Percentiles rank a stretch among this genome's conserved stretches.
These are phyloP conservation scores for Plusia festucae DNA, from an alignment of 2,888 invertebrate species.

Conservation along the genomic window DNA sequence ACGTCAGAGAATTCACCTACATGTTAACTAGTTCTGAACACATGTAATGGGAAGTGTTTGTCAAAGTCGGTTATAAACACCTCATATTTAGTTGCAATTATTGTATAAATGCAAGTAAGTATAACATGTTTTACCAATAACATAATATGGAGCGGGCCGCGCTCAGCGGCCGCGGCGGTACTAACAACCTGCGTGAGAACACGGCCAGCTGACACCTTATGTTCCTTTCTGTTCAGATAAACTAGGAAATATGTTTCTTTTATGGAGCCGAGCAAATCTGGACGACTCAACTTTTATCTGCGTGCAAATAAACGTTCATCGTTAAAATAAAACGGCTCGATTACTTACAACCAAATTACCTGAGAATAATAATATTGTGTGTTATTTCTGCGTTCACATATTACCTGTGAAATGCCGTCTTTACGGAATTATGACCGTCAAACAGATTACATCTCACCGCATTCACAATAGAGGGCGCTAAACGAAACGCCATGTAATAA, in stretches of 20 bases:
- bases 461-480: constrained; percentile 55
- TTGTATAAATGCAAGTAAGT: background rate
- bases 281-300: constrained; percentile 39
- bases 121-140: constrained; percentile 34
- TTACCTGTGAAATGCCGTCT: constrained; percentile 36
- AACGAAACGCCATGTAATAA: constrained; percentile 54
- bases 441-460: constrained; percentile 53
- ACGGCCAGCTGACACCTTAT: constrained; percentile 28
- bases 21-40: background rate
- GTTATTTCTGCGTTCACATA: constrained; percentile 37
- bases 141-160: constrained; percentile 30
- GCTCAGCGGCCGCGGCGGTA: constrained; percentile 21
- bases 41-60: background rate
- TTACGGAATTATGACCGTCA: constrained; percentile 41
- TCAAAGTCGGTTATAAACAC: background rate
- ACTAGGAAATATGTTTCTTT: constrained; percentile 30
- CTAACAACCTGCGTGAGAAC: constrained; percentile 29
- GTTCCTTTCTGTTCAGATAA: constrained; percentile 26
- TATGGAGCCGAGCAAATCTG: constrained; percentile 40
- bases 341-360: constrained; percentile 55
- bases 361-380: constrained; percentile 29
- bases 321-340: constrained; percentile 45
- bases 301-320: constrained; percentile 33
- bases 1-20: too few relatives aligned
- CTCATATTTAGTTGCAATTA: background rate